phyloP scores from a whole-genome alignment of 2,888 invertebrate genomes.

The Agonopterix heracliana region DNA sequence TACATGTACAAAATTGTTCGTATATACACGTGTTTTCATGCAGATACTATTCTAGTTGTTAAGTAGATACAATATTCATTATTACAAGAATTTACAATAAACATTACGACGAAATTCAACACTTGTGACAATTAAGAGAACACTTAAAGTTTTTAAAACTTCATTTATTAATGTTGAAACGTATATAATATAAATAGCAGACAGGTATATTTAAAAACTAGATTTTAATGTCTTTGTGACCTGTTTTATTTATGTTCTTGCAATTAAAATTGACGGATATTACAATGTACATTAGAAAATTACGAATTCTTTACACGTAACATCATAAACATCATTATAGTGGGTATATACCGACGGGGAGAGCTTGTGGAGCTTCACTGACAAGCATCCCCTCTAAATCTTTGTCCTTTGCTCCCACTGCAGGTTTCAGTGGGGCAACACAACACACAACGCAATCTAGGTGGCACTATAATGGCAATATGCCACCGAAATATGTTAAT shows the following conservation, averaged over 20 bases:
- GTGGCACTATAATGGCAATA: constrained; percentile 40
- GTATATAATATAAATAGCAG: constrained; percentile 26
- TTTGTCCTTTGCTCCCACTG: constrained; percentile 6
- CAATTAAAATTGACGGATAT: constrained; percentile 42
- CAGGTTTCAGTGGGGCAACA: constrained; percentile 8
- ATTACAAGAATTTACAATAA: constrained; percentile 53
- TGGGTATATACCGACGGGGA: background rate
- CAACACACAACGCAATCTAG: constrained; percentile 20
- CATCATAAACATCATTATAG: constrained; percentile 1
- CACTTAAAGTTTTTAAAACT: constrained; percentile 33
- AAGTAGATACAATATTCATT: constrained; percentile 47
- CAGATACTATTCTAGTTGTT: constrained; percentile 56
- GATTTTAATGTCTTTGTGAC: constrained; percentile 30
- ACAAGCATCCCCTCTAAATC: background rate
- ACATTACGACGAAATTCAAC: constrained; percentile 40
- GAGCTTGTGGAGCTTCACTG: background rate
- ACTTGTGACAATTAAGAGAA: constrained; percentile 37
- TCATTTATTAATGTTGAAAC: constrained; percentile 13
- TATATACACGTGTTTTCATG: constrained; percentile 70
- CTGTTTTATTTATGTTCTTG: constrained; percentile 19
- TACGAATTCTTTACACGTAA: constrained; percentile 3
- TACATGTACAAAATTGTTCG: constrained; percentile 73
- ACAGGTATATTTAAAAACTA: constrained; percentile 31
- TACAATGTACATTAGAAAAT: constrained; percentile 11
- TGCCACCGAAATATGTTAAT: constrained; percentile 37